Evolutionary conservation across 1,140 invertebrate species (phyloP).

Genomic region (Apis florea): DNA sequence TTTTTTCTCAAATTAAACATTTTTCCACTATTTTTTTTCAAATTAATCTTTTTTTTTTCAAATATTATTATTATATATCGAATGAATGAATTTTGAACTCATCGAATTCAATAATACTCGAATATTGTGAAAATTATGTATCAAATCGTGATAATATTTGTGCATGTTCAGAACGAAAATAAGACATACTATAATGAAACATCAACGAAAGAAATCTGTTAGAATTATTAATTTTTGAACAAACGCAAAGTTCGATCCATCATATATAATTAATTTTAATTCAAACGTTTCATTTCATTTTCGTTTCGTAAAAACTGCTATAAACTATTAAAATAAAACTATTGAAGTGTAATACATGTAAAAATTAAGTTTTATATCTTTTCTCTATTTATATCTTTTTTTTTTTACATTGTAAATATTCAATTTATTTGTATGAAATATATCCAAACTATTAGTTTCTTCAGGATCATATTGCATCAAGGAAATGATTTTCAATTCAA

Average conservation of each 20-base stretch:
- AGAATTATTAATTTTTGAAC: not conserved
- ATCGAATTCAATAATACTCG: too few species aligned
- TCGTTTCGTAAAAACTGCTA: not conserved
- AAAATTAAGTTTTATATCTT: too few species aligned
- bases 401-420: not conserved
- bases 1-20: too few species aligned
- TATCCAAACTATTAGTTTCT: not conserved
- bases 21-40: too few species aligned
- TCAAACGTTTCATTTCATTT: not conserved
- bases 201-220: not conserved
- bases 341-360: too few species aligned
- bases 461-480: not conserved
- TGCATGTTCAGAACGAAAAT: not conserved
- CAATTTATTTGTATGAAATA: slow-evolving; percentile 18
- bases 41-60: too few species aligned
- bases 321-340: too few species aligned
- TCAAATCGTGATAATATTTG: not conserved
- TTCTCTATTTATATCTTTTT: not conserved
- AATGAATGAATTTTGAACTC: too few species aligned
- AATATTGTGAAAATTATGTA: not conserved
- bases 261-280: not conserved
- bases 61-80: too few species aligned
- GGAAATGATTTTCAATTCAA: not conserved
- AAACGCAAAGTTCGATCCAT: not conserved
- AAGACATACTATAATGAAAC: not conserved